phyloP scores from a whole-genome alignment of 2,888 invertebrate species.

The Serripes groenlandicus region DNA sequence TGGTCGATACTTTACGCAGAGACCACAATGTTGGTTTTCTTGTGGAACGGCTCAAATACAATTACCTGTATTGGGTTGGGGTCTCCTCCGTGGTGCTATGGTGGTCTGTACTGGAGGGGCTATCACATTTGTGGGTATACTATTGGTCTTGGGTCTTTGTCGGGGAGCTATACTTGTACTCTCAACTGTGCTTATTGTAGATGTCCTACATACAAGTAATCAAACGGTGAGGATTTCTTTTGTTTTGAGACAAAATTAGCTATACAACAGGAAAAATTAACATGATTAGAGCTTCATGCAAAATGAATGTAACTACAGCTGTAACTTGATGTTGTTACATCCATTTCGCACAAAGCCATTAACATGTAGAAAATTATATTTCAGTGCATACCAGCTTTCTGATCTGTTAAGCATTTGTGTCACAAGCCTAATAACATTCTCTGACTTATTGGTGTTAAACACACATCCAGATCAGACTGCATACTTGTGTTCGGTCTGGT shows the following conservation, averaged over 20 bases:
- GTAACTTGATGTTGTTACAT: not conserved
- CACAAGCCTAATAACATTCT: too few species aligned
- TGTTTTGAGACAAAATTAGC: too few species aligned
- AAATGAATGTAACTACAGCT: too few species aligned
- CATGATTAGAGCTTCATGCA: too few species aligned
- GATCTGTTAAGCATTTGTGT: too few species aligned
- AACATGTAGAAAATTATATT: too few species aligned
- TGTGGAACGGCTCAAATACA: not conserved
- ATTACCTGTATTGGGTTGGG: conserved; percentile 73
- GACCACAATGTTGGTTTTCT: not conserved
- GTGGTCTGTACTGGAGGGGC: conserved; percentile 84
- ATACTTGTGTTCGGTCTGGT: too few species aligned
- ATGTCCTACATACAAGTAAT: not conserved
- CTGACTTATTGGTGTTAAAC: too few species aligned
- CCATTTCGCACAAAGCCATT: not conserved
- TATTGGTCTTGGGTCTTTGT: conserved; percentile 91
- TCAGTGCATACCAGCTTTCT: too few species aligned
- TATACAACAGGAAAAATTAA: too few species aligned
- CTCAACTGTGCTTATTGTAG: conserved; percentile 88
- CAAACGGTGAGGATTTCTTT: too few species aligned
- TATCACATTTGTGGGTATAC: conserved; percentile 68
- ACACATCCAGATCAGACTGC: too few species aligned
- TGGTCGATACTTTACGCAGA: not conserved
- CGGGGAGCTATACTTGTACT: conserved; percentile 93
- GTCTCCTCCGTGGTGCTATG: conserved; percentile 80